Evolutionary conservation across 2,113 vertebrate species (phyloP), one percentile per base, ranked within the genome.

Genomic region (Sylvietta virens): DNA sequence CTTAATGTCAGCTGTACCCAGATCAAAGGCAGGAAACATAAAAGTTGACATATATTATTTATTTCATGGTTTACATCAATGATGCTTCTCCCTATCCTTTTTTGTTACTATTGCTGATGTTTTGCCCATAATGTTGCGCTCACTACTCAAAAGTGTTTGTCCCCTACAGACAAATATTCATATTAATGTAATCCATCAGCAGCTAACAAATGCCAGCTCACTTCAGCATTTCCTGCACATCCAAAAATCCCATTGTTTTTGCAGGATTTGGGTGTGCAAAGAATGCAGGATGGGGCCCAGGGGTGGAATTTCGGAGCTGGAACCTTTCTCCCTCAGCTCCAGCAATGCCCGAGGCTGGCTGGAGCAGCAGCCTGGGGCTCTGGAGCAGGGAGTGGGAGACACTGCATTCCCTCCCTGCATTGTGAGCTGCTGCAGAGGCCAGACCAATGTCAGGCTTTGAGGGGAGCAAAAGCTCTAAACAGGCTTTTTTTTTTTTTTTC

Each of bases 1-100:
- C 94, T 94, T 94, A 94, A 85, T 96, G 96, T 97, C 97, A 97
- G 95, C 90, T 87, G 87, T 79, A 94, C 51, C 51, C 87, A 92
- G 97, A 97, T 97, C 95, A 97, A 97, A 97, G 91, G 64, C 92
- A 88, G 91, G 82, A 87, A 97, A 97, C 96, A 97, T 97, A 97
- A 97, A 97, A 96, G 96, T 96, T 94, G 92, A 96, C 91, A 97
- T 97, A 94, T 97, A 97, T 97, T 97, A 97, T 97, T 97, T 97
- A 97, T 97, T 95, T 97, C 96, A 66, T 81, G 95, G 94, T 97
- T 97, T 96, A 92, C 86, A 86, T 97, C 95, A 92, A 40, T 61
- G 91, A 90, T 87, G 85, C 67, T 93, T 94, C 92, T 74, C 67
- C 70, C 92, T 92, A 80, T 58, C 60, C 73, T 88, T 96, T 95